Evolutionary conservation across 2,888 invertebrate species (phyloP), one percentile per base, ranked within the genome.

Genomic region (Limnephilus marmoratus): DNA sequence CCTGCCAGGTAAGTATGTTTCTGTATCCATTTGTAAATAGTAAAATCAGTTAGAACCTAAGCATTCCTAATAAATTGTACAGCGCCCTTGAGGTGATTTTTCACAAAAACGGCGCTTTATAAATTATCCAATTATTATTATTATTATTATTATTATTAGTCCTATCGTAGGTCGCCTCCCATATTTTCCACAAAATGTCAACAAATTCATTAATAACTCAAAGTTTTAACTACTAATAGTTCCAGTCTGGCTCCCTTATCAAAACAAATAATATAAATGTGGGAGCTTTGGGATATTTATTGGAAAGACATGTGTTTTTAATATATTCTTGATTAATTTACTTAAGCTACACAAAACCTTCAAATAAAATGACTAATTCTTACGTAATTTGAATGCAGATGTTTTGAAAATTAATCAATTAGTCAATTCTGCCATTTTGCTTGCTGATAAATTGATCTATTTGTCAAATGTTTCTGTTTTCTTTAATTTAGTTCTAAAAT

Each of bases 131-230:
- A n/a, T n/a, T n/a, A n/a, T n/a, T n/a, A n/a, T n/a, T n/a, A n/a
- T n/a, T n/a, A n/a, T n/a, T n/a, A n/a, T n/a, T n/a, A n/a, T n/a
- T n/a, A n/a, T n/a, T n/a, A n/a, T n/a, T n/a, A n/a, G 29, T 31
- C 12, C 34, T 34, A 83, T 34, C 82, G 2, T 83, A 3, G 37
- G 37, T 83, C 34, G 37, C 31, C 83, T 83, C 34, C 83, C 83
- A 83, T 37, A 86, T 45, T 86, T 29, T 68, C 7, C 68, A 7
- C 68, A 9, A 37, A 86, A 45, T 45, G 86, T 86, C 86, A 86
- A 86, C 86, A 49, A 86, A 86, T 45, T n/a, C 45, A 34, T 86
- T 41, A 24, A 86, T 86, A 45, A 86, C 29, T 86, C 86, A 86
- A 83, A 24, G 24, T 41, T 18, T 83, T 37, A 41, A 24, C 83